These are phyloP conservation scores for Glandiceps talaboti DNA, from an alignment of 53 echinoderm and acorn worm genomes.

Conservation along the genomic window DNA sequence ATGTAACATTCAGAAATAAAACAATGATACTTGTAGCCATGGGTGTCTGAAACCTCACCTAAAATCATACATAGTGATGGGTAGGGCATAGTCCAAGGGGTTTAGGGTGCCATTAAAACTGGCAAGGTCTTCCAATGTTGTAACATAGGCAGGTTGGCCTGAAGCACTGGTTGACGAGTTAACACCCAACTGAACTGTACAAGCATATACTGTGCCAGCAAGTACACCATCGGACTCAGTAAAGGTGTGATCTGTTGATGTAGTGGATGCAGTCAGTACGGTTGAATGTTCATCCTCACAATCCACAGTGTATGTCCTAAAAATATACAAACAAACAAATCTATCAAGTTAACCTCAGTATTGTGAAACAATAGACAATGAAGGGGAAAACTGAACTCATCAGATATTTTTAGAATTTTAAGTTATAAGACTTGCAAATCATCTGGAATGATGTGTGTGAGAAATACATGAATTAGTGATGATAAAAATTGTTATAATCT, in stretches of 20 bases:
- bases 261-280: constrained; percentile 19
- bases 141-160: constrained; percentile 33
- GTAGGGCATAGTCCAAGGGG: constrained; percentile 35
- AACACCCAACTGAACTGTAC: constrained; percentile 33
- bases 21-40: no score
- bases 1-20: no score
- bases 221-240: constrained; percentile 34
- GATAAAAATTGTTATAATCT: no score
- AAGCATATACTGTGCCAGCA: constrained; percentile 53
- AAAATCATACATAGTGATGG: constrained; percentile 69
- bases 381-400: no score
- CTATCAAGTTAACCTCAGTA: no score
- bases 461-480: no score
- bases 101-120: constrained; percentile 3
- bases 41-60: constrained; percentile 37
- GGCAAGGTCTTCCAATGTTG: constrained; percentile 39
- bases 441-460: no score
- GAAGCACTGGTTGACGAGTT: constrained; percentile 38
- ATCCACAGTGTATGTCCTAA: constrained; percentile 49
- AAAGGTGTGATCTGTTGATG: constrained; percentile 20
- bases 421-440: no score
- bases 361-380: neutral
- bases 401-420: no score
- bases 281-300: constrained; percentile 50
- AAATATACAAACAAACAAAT: no score